Evolutionary conservation across 2,888 invertebrate species (phyloP).

Genomic region (Rhodophaea formosa): DNA sequence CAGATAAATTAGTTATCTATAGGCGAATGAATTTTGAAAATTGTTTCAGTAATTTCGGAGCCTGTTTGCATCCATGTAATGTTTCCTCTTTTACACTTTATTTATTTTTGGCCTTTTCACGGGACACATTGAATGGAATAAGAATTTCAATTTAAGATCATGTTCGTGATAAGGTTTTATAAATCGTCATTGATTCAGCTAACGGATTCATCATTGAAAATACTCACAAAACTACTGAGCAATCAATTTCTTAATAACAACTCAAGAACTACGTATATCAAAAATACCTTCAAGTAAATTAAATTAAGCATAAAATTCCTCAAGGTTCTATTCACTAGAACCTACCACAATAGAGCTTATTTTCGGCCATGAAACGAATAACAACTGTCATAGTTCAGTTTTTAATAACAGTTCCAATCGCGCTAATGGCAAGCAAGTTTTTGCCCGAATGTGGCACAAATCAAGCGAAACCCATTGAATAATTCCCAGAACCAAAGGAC

Average conservation of each 20-base stretch:
- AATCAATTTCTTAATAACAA: background rate
- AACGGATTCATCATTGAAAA: too few relatives aligned
- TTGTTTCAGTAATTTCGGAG: too few relatives aligned
- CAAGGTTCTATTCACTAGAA: background rate
- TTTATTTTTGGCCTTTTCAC: too few relatives aligned
- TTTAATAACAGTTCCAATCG: slow-evolving; percentile 5
- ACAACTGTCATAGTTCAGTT: slow-evolving; percentile 10
- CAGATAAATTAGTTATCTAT: too few relatives aligned
- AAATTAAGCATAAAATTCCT: background rate
- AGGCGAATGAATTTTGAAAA: too few relatives aligned
- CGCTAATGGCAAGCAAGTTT: background rate
- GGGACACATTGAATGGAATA: too few relatives aligned
- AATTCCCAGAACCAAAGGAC: slow-evolving; percentile 8
- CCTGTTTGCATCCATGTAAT: too few relatives aligned
- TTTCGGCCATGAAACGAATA: slow-evolving; percentile 6
- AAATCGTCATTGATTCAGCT: too few relatives aligned
- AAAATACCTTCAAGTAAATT: background rate
- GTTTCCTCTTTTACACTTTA: too few relatives aligned
- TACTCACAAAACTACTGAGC: background rate
- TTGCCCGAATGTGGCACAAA: background rate
- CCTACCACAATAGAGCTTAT: slow-evolving; percentile 7
- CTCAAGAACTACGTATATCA: background rate
- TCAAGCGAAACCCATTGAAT: background rate
- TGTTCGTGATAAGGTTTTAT: too few relatives aligned
- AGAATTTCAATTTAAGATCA: too few relatives aligned